phyloP scores from a whole-genome alignment of 2,888 invertebrate genomes.

The Drosophila paramelanica region DNA sequence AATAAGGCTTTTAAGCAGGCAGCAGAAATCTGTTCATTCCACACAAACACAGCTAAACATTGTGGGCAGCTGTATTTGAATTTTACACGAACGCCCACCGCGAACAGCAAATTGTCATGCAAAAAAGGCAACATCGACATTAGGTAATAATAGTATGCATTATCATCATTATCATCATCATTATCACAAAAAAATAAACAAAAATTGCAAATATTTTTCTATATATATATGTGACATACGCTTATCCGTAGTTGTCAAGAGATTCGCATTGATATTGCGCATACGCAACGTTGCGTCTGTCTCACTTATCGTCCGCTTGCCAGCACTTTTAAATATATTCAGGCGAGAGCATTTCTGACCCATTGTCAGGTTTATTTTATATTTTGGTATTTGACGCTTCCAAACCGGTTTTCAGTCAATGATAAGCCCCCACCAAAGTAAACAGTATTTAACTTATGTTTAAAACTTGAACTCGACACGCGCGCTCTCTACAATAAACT shows the following conservation, averaged over 20 bases:
- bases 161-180: slow-evolving; percentile 35
- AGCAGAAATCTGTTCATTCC: not conserved
- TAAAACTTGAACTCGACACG: slow-evolving; percentile 28
- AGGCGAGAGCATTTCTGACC: slow-evolving; percentile 53
- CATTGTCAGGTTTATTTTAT: slow-evolving; percentile 35
- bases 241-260: slow-evolving; percentile 47
- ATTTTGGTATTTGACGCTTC: slow-evolving; percentile 14
- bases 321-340: slow-evolving; percentile 22
- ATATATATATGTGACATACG: not conserved
- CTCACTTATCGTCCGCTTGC: slow-evolving; percentile 6
- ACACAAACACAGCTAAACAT: not conserved
- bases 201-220: slow-evolving; percentile 1
- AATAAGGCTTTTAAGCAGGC: slow-evolving; percentile 13
- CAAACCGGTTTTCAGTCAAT: slow-evolving; percentile 44
- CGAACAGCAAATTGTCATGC: slow-evolving; percentile 45
- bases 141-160: slow-evolving; percentile 48
- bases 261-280: slow-evolving; percentile 53
- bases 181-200: slow-evolving; percentile 16
- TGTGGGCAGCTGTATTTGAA: slow-evolving; percentile 51
- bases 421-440: slow-evolving; percentile 13
- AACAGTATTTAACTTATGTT: slow-evolving; percentile 30
- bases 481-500: slow-evolving; percentile 39
- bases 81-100: slow-evolving; percentile 42
- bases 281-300: slow-evolving; percentile 35
- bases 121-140: slow-evolving; percentile 59